A percentile compares a stretch with the other conserved stretches of the same genome.
Evolutionary conservation across 2,797 vertebrate genomes (phyloP).

Genomic region (Strix occidentalis): DNA sequence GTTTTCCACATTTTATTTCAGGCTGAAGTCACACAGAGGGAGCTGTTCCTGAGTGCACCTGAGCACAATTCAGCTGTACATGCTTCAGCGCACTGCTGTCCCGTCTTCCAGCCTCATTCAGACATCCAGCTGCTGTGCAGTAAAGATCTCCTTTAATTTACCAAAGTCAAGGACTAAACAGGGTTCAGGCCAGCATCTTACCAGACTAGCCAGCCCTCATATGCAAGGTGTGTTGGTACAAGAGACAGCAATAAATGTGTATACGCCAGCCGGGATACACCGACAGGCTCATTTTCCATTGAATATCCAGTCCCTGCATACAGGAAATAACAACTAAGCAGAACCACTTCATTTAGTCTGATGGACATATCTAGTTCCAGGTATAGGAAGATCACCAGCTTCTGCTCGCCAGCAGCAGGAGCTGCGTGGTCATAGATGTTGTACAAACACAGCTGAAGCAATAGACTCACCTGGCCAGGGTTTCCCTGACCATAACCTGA

Average conservation of each 20-base stretch:
- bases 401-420: neutral
- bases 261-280: neutral
- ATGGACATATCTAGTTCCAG: neutral
- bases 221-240: neutral
- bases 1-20: neutral
- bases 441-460: neutral
- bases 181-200: neutral
- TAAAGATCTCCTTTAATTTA: neutral
- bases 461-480: neutral
- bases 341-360: neutral
- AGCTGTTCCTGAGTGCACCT: neutral
- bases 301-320: neutral
- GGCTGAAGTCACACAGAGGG: neutral
- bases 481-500: neutral
- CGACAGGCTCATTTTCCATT: neutral
- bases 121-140: neutral
- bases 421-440: neutral
- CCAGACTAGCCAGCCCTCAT: neutral
- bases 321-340: neutral
- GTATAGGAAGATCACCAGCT: neutral
- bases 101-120: neutral
- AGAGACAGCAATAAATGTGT: neutral
- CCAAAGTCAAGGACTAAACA: neutral
- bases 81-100: neutral
- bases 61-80: neutral